Base-by-base conservation (phyloP, 2,888 invertebrate species). In the Archips crataeganus region DNA sequence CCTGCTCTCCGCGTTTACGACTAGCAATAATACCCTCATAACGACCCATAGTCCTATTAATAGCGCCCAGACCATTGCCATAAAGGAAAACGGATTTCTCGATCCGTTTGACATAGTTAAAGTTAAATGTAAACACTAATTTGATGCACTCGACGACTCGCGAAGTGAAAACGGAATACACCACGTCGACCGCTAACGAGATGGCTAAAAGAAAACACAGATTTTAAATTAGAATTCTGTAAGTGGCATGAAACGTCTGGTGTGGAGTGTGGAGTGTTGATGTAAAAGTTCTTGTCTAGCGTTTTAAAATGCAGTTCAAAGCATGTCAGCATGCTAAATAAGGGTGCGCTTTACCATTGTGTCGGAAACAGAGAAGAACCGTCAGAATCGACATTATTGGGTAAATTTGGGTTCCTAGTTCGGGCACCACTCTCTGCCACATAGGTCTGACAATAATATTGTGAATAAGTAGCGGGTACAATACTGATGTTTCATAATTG, bases 121-220 rank as follows among this genome's bases (percentile, higher is more conserved):
- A 69, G 72, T 62, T 74, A 74, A 73, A 76, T 69, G 71, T 71
- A 75, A 75, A 73, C 70, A 67, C 74, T 70, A 70, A 74, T 70
- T 74, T 66, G 72, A 54, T 63, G 72, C 72, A 63, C 68, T 54
- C 51, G 49, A 47, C 68, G 63, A 73, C 61, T 39, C 45, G 51
- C 54, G 61, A 59, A 64, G 74, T 74, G 74, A 74, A 74, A 74
- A 69, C 73, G 23, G 51, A 64, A 57, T 49, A 49, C 57, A 59
- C 61, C 62, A 60, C 61, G 64, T 49, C 72, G 57, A 62, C 67
- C 73, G 54, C 73, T 69, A 74, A 74, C 68, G 69, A 69, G 54
- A 36, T 47, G 59, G 60, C 15, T 51, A 23, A 42, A 45, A 42
- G 45, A 65, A 39, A 65, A 54, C 15, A 34, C 15, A 32, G 65